Evolutionary conservation across 2,797 vertebrate genomes (phyloP), one percentile per base, ranked within the genome.

Genomic region (Anas bernieri): DNA sequence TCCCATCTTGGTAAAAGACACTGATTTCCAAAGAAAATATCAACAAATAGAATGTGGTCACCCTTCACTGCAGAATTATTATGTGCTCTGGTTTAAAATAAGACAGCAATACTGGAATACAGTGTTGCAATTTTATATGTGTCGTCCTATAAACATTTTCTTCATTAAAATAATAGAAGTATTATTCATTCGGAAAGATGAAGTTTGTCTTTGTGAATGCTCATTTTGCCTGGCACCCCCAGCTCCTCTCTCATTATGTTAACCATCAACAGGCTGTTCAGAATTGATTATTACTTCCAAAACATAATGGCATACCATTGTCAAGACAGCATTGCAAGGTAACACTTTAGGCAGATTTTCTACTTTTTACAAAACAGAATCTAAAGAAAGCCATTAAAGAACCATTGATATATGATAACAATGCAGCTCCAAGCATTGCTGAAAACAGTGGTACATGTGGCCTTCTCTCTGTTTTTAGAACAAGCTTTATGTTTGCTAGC

Each of bases 11-110:
- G 68, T 54, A 92, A 78, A 86, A 93, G 41, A 22, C 35, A 68
- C 14, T 18, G 35, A 92, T 90, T 94, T 74, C 72, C 68, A 77
- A 89, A 94, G 64, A 63, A 96, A 96, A 96, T 83, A 94, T 75
- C 62, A 64, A 46, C 74, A 92, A 78, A 94, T 21, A 83, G 69
- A 88, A 93, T 39, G 79, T 10, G 13, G 59, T 59, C 74, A 52
- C 26, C 62, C 74, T 96, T 96, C 35, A 86, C 11, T 94, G 80
- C 15, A 94, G 80, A 96, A 92, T 70, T 88, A 92, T 73, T 75
- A 62, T 52, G 22, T 75, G 25, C 73, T 83, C 83, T 88, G 76
- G 70, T 72, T 94, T 95, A 76, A 96, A 96, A 96, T 48, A 94
- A 97, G 97, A 30, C 31, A 90, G 86, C 58, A 94, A 78, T 76